Conservation (phyloP, 2,888 invertebrate genomes). For the Dexiosoma caninum region DNA sequence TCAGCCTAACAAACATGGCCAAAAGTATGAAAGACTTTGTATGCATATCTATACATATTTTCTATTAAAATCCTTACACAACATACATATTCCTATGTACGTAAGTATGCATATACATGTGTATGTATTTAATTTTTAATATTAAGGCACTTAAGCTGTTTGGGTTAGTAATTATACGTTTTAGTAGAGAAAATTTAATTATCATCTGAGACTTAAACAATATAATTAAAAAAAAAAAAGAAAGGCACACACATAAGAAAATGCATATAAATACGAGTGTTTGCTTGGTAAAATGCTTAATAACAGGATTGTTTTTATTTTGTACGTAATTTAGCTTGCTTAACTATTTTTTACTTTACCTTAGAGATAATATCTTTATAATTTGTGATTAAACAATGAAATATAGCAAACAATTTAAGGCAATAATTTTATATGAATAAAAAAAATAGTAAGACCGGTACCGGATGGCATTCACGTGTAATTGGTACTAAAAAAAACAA, state of each 20-base stretch:
- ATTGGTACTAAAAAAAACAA: no score
- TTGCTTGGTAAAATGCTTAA: no score
- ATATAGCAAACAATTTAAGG: no score
- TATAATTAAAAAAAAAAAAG: constrained; percentile 28
- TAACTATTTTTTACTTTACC: neutral
- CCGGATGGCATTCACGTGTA: no score
- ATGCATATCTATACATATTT: neutral
- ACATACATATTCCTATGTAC: neutral
- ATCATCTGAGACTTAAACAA: constrained; percentile 21
- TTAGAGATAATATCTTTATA: no score
- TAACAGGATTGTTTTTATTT: constrained; percentile 2
- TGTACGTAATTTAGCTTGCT: neutral
- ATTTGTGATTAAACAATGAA: no score
- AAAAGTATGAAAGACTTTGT: neutral
- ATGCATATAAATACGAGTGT: no score
- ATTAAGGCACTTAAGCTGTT: constrained; percentile 15
- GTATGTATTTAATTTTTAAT: constrained; percentile 11
- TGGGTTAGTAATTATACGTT: constrained; percentile 43
- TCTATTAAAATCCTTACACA: neutral
- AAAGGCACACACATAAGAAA: no score
- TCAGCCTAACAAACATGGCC: constrained; percentile 12
- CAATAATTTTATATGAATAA: no score
- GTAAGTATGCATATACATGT: neutral
- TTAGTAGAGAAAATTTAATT: constrained; percentile 49
- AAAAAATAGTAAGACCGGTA: no score